These are phyloP conservation scores for Drosophila sp. DNA, from an alignment of 1,140 invertebrate species.

Conservation along the genomic window DNA sequence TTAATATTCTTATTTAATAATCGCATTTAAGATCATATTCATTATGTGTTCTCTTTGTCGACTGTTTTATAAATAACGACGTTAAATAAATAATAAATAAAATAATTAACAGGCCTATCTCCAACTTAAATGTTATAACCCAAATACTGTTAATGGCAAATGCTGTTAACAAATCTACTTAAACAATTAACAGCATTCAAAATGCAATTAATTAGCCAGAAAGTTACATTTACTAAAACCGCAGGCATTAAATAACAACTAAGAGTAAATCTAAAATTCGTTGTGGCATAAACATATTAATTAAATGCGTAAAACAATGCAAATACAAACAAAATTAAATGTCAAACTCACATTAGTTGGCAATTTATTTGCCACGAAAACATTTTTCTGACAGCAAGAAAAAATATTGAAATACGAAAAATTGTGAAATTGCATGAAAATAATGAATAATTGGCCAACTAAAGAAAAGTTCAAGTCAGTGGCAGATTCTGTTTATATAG, in stretches of 20 bases:
- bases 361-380: constrained; percentile 26
- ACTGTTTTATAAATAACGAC: too few species aligned
- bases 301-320: constrained; percentile 23
- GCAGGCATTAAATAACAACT: constrained; percentile 14
- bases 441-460: constrained; percentile 46
- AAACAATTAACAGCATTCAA: constrained; percentile 23
- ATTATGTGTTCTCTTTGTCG: too few species aligned
- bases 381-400: constrained; percentile 20
- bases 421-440: constrained; percentile 24
- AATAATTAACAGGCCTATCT: too few species aligned
- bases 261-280: constrained; percentile 15
- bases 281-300: constrained; percentile 23
- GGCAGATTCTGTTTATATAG: constrained; percentile 52
- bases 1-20: too few species aligned
- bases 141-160: not conserved
- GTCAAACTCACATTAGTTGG: constrained; percentile 17
- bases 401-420: not conserved
- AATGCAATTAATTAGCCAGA: constrained; percentile 27
- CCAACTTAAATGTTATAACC: too few species aligned
- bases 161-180: not conserved
- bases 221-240: constrained; percentile 38
- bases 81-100: too few species aligned
- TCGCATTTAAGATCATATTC: too few species aligned
- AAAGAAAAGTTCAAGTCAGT: constrained; percentile 23
- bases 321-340: constrained; percentile 6